Percentiles rank a stretch among this genome's conserved stretches.
Conservation (phyloP, 2,797 vertebrate genomes). For the Crossoptilon crossoptilon region DNA sequence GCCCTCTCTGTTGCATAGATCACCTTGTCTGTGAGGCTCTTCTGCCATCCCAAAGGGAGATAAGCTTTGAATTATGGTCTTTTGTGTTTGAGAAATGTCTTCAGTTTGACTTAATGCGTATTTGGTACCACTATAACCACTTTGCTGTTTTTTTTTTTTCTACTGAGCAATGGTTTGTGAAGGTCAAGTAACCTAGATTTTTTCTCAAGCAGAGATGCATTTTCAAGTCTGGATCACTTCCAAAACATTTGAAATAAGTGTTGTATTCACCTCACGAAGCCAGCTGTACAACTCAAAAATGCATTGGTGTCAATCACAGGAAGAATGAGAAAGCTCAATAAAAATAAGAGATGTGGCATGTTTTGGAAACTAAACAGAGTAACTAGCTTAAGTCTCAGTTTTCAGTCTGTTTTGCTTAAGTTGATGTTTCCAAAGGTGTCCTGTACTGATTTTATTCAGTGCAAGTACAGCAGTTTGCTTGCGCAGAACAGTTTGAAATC, state of each 20-base stretch:
- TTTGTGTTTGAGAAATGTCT: not conserved
- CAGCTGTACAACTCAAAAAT: not conserved
- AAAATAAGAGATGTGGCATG: not conserved
- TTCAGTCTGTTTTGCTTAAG: not conserved
- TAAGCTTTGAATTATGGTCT: not conserved
- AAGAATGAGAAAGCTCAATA: not conserved
- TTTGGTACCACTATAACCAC: not conserved
- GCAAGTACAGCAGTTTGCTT: not conserved
- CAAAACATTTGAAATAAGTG: not conserved
- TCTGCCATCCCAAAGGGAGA: not conserved
- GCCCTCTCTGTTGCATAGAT: not conserved
- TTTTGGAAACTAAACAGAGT: not conserved
- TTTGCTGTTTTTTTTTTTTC: not conserved
- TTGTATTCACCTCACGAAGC: not conserved
- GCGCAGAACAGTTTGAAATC: constrained; percentile 10
- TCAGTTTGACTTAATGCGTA: not conserved
- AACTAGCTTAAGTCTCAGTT: not conserved
- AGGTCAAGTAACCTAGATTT: not conserved
- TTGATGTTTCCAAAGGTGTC: constrained; percentile 2
- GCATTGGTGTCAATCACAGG: not conserved
- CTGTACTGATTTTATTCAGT: constrained; percentile 7
- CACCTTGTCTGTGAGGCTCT: not conserved
- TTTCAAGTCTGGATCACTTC: not conserved
- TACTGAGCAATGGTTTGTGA: not conserved
- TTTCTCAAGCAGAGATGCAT: not conserved